Percentiles rank a stretch among this genome's conserved stretches.
Evolutionary conservation across 2,888 invertebrate species (phyloP).

Genomic region (Drosophila diplacantha): DNA sequence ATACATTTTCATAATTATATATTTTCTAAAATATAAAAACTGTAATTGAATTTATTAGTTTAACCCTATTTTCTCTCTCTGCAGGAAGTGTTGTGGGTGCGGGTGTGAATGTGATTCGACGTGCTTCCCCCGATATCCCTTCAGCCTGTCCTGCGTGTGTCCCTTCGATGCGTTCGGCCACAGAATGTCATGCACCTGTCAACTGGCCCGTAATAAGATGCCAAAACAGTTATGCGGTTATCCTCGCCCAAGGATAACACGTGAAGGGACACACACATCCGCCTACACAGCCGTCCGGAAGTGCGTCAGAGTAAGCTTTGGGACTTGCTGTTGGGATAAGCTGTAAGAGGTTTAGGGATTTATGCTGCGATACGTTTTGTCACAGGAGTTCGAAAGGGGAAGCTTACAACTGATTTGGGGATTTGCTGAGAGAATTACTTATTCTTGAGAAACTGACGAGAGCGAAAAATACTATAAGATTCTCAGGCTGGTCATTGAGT

Average conservation of each 20-base stretch:
- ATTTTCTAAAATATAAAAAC: background rate
- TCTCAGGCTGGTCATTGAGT: background rate
- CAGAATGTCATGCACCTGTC: conserved; percentile 73
- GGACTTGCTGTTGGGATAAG: conserved; percentile 32
- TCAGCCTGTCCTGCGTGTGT: conserved; percentile 18
- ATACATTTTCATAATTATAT: background rate
- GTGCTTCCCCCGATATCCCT: background rate
- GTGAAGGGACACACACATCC: conserved; percentile 42
- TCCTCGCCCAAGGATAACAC: conserved; percentile 48
- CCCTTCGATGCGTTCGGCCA: conserved; percentile 60
- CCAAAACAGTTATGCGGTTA: conserved; percentile 72
- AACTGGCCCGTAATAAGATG: conserved; percentile 69
- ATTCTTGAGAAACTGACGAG: background rate
- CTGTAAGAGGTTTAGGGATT: conserved; percentile 32
- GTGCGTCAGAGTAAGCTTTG: conserved; percentile 40
- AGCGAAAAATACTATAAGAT: background rate
- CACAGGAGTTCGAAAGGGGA: conserved; percentile 12
- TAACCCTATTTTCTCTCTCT: background rate
- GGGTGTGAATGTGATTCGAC: conserved; percentile 3
- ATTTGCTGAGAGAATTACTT: background rate
- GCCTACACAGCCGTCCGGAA: conserved; percentile 28
- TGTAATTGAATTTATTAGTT: too few species aligned
- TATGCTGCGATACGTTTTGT: conserved; percentile 17
- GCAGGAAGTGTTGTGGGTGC: background rate
- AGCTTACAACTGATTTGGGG: conserved; percentile 12